phyloP scores from a whole-genome alignment of 2,888 invertebrate species.

The Polyommatus iphigenia region DNA sequence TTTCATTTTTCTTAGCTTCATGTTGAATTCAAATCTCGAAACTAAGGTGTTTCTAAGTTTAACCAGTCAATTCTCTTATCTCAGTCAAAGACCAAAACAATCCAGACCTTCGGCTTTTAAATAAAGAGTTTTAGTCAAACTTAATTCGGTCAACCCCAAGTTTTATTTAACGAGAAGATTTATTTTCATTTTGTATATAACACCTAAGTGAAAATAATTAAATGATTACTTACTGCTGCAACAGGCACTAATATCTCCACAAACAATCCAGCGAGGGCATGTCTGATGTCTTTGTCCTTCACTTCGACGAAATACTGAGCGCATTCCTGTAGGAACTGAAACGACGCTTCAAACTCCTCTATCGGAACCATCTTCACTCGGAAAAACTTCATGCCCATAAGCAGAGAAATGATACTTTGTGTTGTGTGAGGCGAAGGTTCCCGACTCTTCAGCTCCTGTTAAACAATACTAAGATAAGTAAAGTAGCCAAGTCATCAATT shows the following conservation, averaged over 20 bases:
- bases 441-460: constrained; percentile 82
- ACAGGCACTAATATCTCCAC: constrained; percentile 99
- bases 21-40: too few relatives aligned
- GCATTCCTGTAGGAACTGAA: constrained; percentile 99
- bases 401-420: constrained; percentile 96
- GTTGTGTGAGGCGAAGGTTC: constrained; percentile 95
- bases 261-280: constrained; percentile 97
- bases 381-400: constrained; percentile 99
- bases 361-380: constrained; percentile 97
- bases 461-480: background rate
- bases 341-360: constrained; percentile 99
- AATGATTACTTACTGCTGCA: constrained; percentile 89
- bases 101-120: too few relatives aligned
- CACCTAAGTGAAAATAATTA: background rate
- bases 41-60: too few relatives aligned
- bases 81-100: too few relatives aligned
- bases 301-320: constrained; percentile 99
- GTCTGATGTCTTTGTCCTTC: constrained; percentile 98
- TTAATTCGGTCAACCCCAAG: too few relatives aligned
- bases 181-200: too few relatives aligned
- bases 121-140: too few relatives aligned
- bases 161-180: too few relatives aligned
- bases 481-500: too few relatives aligned
- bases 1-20: too few relatives aligned
- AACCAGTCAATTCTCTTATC: too few relatives aligned